These are phyloP conservation scores for Meandrusa payeni DNA, from an alignment of 2,888 invertebrate genomes.

Conservation along the genomic window DNA sequence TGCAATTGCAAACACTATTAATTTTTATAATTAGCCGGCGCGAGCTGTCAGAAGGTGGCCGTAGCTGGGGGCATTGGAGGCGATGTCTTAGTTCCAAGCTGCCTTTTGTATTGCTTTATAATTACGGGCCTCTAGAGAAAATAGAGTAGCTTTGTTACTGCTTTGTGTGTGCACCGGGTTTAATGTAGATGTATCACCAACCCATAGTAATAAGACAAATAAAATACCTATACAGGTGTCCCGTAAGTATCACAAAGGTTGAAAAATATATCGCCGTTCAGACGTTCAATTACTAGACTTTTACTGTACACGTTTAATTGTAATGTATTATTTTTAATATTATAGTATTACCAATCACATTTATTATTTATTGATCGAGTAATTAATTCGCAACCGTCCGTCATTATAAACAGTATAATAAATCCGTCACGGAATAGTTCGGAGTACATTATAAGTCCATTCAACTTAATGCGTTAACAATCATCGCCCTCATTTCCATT, in stretches of 20 bases:
- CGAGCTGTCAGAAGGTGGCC: conserved; percentile 32
- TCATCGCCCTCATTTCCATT: conserved; percentile 22
- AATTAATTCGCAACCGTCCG: no score
- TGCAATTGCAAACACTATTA: conserved; percentile 34
- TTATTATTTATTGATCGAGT: no score
- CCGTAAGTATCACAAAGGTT: no score
- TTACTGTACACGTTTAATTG: no score
- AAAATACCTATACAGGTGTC: no score
- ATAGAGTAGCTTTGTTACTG: conserved; percentile 1
- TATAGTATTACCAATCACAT: no score
- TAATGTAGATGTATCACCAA: neutral
- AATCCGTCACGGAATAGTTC: conserved; percentile 15
- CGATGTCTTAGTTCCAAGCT: conserved; percentile 25
- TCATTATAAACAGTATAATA: no score
- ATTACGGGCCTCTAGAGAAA: conserved; percentile 19
- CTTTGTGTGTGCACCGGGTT: neutral
- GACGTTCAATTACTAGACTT: no score
- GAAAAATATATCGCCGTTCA: no score
- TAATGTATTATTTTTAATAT: no score
- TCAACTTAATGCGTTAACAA: conserved; percentile 18
- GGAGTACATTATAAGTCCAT: conserved; percentile 10
- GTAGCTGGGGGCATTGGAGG: conserved; percentile 29
- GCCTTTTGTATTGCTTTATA: conserved; percentile 29
- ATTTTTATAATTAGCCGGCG: conserved; percentile 36
- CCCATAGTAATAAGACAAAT: no score